Evolutionary conservation across 2,113 vertebrate genomes (phyloP).

Genomic region (Apaloderma vittatum): DNA sequence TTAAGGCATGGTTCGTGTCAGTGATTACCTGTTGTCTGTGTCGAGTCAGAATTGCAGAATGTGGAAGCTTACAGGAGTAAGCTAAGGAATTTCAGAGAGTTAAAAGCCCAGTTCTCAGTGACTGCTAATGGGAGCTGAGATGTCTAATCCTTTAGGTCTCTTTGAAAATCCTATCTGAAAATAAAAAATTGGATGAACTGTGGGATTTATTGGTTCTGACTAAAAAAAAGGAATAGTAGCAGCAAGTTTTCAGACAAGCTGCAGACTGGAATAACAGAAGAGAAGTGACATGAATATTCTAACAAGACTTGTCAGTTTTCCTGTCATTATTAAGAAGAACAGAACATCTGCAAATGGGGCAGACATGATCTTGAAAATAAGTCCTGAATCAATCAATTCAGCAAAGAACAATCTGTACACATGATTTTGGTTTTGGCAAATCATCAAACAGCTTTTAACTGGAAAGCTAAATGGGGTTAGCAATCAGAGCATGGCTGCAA

Average conservation of each 20-base stretch:
- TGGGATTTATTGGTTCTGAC: constrained; percentile 33
- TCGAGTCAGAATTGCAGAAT: not conserved
- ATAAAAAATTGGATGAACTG: constrained; percentile 44
- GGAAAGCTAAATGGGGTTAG: constrained; percentile 32
- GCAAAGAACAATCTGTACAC: not conserved
- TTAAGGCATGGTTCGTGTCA: not conserved
- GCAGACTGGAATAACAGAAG: constrained; percentile 12
- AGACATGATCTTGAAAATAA: constrained; percentile 52
- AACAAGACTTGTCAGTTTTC: not conserved
- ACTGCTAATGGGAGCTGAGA: constrained; percentile 24
- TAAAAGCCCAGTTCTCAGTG: not conserved
- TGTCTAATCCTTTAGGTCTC: constrained; percentile 29
- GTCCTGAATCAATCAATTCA: not conserved
- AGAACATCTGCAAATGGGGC: constrained; percentile 35
- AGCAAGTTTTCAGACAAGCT: constrained; percentile 28
- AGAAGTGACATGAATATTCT: constrained; percentile 25
- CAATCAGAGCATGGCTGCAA: not conserved
- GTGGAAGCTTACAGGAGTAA: not conserved
- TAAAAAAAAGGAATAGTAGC: not conserved
- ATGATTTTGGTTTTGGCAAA: constrained; percentile 37
- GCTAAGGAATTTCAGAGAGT: constrained; percentile 26
- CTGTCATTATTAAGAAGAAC: constrained; percentile 21
- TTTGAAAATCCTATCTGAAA: constrained; percentile 40
- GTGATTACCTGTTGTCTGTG: not conserved
- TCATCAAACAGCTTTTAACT: constrained; percentile 18